These are phyloP conservation scores for Cyprinodon tularosa DNA, from an alignment of 2,113 vertebrate species.

Conservation along the genomic window DNA sequence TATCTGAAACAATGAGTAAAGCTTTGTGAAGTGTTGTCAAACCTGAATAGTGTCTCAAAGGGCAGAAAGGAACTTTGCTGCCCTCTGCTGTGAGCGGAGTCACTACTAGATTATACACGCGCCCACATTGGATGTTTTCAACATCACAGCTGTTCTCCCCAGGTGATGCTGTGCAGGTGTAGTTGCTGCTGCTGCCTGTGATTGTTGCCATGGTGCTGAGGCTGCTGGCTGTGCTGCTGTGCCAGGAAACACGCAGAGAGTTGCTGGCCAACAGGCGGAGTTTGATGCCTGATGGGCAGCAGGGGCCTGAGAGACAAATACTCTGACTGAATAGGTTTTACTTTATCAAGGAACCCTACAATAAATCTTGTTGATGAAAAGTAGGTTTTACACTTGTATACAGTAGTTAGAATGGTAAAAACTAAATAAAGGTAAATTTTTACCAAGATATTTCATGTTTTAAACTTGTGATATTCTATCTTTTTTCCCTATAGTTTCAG, in stretches of 20 bases:
- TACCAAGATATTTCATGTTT: too few species aligned
- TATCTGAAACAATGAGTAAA: background rate
- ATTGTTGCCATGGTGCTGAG: slow-evolving; percentile 79
- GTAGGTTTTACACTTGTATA: background rate
- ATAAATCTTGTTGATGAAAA: too few species aligned
- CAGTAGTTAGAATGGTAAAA: background rate
- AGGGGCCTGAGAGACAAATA: slow-evolving; percentile 78
- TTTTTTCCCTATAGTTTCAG: background rate
- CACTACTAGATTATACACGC: slow-evolving; percentile 84
- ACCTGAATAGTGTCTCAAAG: slow-evolving; percentile 90
- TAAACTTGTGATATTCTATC: too few species aligned
- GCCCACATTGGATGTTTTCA: slow-evolving; percentile 83
- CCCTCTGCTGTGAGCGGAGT: slow-evolving; percentile 80
- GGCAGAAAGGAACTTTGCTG: slow-evolving; percentile 83
- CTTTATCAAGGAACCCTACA: background rate
- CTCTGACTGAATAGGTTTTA: background rate
- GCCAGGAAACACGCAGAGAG: slow-evolving; percentile 86
- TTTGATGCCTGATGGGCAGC: slow-evolving; percentile 89
- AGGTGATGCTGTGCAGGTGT: slow-evolving; percentile 78
- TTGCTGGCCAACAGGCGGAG: slow-evolving; percentile 80
- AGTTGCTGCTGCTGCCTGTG: slow-evolving; percentile 77
- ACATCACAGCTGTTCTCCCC: slow-evolving; percentile 85
- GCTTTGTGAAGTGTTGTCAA: slow-evolving; percentile 18
- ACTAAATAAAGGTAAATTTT: too few species aligned
- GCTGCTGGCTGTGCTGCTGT: slow-evolving; percentile 56